These are phyloP conservation scores for Halcyon senegalensis DNA, from an alignment of 2,113 vertebrate genomes.

Conservation along the genomic window DNA sequence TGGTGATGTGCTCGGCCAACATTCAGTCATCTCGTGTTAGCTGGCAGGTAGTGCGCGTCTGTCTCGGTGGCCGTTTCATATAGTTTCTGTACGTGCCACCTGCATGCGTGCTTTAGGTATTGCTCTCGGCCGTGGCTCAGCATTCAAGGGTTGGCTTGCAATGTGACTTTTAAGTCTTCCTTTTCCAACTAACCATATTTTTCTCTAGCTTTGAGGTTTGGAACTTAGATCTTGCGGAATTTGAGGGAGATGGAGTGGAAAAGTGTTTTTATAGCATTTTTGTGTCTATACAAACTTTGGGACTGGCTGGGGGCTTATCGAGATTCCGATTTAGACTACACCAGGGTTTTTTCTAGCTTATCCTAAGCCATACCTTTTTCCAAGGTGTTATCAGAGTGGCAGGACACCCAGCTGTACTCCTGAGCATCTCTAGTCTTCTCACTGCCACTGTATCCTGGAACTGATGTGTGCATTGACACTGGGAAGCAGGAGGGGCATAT, in stretches of 20 bases:
- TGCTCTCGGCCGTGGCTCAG: neutral
- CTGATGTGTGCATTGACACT: neutral
- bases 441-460: neutral
- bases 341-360: neutral
- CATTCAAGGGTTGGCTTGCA: neutral
- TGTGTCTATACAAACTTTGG: neutral
- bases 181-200: neutral
- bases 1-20: neutral
- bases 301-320: neutral
- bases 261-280: neutral
- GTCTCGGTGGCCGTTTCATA: neutral
- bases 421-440: neutral
- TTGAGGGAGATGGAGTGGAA: neutral
- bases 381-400: neutral
- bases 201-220: neutral
- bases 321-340: neutral
- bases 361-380: neutral
- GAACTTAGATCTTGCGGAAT: neutral
- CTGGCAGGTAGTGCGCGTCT: neutral
- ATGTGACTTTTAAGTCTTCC: neutral
- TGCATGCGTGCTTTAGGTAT: fast-evolving
- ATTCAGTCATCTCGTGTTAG: neutral
- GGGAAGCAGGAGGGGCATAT: neutral
- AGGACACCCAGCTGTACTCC: neutral
- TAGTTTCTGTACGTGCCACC: neutral